phyloP scores from a whole-genome alignment of 2,797 vertebrate species.

The Semotilus atromaculatus region DNA sequence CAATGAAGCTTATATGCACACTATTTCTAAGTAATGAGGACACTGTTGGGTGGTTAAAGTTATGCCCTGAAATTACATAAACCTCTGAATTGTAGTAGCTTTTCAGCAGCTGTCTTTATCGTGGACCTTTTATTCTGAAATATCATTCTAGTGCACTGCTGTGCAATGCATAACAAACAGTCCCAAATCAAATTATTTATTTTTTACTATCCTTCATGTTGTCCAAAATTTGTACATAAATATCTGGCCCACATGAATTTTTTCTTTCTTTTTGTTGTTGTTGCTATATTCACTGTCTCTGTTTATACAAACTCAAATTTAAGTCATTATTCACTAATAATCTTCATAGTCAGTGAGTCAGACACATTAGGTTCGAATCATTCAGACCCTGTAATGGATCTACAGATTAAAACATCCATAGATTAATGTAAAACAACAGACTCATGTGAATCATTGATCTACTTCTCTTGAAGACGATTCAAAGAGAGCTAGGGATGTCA shows the following conservation, averaged over 20 bases:
- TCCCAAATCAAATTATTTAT: background rate
- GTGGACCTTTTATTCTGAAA: background rate
- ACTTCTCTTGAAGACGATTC: background rate
- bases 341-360: background rate
- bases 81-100: background rate
- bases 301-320: background rate
- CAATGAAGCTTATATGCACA: background rate
- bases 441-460: background rate
- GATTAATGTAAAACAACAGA: background rate
- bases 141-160: background rate
- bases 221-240: background rate
- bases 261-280: too few species aligned
- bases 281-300: background rate
- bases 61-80: background rate
- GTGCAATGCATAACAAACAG: background rate
- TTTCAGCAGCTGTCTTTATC: background rate
- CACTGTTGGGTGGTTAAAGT: constrained; percentile 3
- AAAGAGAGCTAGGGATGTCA: background rate
- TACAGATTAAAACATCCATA: too few species aligned
- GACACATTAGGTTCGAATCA: background rate
- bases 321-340: background rate
- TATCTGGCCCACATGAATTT: background rate
- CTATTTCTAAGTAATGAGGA: constrained; percentile 2
- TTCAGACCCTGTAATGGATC: background rate
- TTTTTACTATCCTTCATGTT: background rate